phyloP scores from a whole-genome alignment of 2,888 invertebrate genomes.

The Rhimphoctona megacephalus region DNA sequence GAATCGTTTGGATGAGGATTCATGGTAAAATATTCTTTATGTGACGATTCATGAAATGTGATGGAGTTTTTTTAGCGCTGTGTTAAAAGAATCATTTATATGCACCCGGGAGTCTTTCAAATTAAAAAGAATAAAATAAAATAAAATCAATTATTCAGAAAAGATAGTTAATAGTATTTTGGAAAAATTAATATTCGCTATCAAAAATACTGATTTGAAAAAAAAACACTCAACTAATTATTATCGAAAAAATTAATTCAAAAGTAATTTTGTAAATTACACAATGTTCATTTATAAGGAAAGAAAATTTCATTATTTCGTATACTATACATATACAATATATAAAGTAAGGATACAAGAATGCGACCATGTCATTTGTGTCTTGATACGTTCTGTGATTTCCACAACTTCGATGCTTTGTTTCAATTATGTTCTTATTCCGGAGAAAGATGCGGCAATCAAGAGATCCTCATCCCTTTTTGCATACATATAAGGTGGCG shows the following conservation, averaged over 20 bases:
- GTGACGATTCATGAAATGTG: not conserved
- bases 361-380: not conserved
- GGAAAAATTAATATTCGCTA: not conserved
- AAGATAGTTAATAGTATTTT: too few relatives aligned
- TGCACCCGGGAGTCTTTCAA: not conserved
- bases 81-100: too few relatives aligned
- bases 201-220: not conserved
- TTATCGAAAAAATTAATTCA: not conserved
- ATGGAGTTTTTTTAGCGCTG: not conserved
- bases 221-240: not conserved
- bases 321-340: not conserved
- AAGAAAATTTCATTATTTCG: not conserved
- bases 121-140: not conserved
- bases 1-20: not conserved
- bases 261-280: not conserved
- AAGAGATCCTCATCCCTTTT: not conserved
- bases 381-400: not conserved
- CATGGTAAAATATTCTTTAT: not conserved
- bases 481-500: not conserved
- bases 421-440: not conserved
- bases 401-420: not conserved
- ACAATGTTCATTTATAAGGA: not conserved
- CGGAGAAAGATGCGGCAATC: not conserved
- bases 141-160: not conserved
- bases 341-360: not conserved